Evolutionary conservation across 2,888 invertebrate species (phyloP), one percentile per base, ranked within the genome.

Genomic region (Caenorhabditis japonica): DNA sequence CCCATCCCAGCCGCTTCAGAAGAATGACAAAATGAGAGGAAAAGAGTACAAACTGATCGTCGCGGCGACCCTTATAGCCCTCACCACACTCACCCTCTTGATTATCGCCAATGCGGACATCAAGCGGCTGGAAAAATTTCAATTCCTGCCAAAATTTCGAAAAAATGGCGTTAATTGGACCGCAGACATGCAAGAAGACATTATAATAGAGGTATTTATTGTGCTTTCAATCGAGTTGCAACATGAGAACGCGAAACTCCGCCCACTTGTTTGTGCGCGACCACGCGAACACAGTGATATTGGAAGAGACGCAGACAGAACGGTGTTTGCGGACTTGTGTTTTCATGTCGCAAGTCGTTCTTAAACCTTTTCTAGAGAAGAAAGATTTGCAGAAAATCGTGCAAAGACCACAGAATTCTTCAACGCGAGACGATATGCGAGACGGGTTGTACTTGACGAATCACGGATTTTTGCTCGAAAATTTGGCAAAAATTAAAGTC

Each of bases 381-480:
- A 8, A 17, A 13, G 8, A 25, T 23, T 41, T 52, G n/a, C 23
- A 64, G 69, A 69, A 69, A 47, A 25, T 69, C 25, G 10, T 17
- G 13, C 59, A 53, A 25, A 30, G 15, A 1, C 39, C 43, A 10
- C 27, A 44, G 8, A 36, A 38, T n/a, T n/a, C n/a, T n/a, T n/a
- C n/a, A 30, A 10, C 30, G 10, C 30, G 30, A 19, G 21, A 43
- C 1, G 61, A 71, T 25, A 55, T 71, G 52, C 43, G 55, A 33
- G 38, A 49, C 3, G 19, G 43, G 1, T 19, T 62, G 7, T 62
- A 56, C 39, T 21, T 71, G 8, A 71, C 61, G 1, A 55, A 71
- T 38, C 70, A 71, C 36, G n/a, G 39, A 3, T 62, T 47, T n/a
- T n/a, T 71, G 13, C 30, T 71, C n/a, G 56, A 58, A n/a, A 44